Evolutionary conservation across 2,113 vertebrate species (phyloP).

Genomic region (Mormyrus lacerda): DNA sequence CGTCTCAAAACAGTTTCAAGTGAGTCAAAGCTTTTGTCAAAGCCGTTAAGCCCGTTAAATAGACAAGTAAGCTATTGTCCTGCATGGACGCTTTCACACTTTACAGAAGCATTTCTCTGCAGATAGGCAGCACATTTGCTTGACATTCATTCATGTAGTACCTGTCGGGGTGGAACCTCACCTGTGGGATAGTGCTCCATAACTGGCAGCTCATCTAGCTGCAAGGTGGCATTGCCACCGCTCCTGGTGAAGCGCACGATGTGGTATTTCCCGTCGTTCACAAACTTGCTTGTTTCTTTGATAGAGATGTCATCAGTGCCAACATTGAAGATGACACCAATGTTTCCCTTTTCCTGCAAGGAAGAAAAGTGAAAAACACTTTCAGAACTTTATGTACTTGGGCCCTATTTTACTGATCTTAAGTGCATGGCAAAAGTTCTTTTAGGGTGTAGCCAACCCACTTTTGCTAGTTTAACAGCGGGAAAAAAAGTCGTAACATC

Average conservation of each 20-base stretch:
- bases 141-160: not conserved
- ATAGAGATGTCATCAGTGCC: slow-evolving; percentile 98
- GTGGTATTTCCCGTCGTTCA: slow-evolving; percentile 98
- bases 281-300: slow-evolving; percentile 95
- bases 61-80: slow-evolving; percentile 27
- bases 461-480: not conserved
- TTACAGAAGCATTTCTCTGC: slow-evolving; percentile 24
- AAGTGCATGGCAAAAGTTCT: not conserved
- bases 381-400: not conserved
- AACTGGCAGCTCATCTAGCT: slow-evolving; percentile 94
- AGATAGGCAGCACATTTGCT: not conserved
- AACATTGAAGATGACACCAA: slow-evolving; percentile 97
- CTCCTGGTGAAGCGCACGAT: slow-evolving; percentile 95
- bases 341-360: slow-evolving; percentile 89
- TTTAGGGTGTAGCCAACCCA: not conserved
- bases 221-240: slow-evolving; percentile 94
- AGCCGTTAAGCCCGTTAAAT: slow-evolving; percentile 53
- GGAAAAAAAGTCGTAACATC: not conserved
- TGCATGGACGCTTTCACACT: slow-evolving; percentile 28
- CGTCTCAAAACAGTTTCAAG: not conserved
- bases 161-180: slow-evolving; percentile 50
- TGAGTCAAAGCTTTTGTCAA: slow-evolving; percentile 66
- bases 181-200: slow-evolving; percentile 98
- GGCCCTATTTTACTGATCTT: not conserved
- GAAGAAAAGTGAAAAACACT: not conserved